Conservation (phyloP, 2,113 vertebrate genomes). For the Gymnogyps californianus region DNA sequence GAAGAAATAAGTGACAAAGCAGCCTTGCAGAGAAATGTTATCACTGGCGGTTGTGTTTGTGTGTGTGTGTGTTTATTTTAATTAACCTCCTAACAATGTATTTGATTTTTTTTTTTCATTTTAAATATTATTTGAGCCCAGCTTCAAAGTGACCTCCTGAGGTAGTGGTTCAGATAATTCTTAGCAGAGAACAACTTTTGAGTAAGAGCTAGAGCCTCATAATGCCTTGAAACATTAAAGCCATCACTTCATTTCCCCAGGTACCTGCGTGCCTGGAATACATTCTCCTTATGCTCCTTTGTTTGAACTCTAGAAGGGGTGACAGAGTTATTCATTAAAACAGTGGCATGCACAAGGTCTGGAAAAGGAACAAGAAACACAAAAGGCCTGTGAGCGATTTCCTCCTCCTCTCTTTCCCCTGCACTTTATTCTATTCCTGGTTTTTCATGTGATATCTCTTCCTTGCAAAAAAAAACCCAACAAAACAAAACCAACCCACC, state of each 20-base stretch:
- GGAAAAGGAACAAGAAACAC: conserved; percentile 12
- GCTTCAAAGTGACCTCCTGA: conserved; percentile 11
- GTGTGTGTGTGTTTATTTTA: background rate
- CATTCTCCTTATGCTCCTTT: background rate
- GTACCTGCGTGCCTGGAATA: background rate
- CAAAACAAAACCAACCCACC: background rate
- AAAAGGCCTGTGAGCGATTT: background rate
- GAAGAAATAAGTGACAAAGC: background rate
- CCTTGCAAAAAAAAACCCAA: background rate
- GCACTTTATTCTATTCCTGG: conserved; percentile 11
- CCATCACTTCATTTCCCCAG: conserved; percentile 9
- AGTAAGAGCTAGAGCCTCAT: background rate
- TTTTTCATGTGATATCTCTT: conserved; percentile 13
- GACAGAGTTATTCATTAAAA: conserved; percentile 52
- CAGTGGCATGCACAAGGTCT: background rate
- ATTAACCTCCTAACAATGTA: background rate
- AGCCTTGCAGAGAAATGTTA: background rate
- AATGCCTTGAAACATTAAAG: background rate
- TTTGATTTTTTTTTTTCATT: background rate
- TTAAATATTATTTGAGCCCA: background rate
- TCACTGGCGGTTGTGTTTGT: background rate
- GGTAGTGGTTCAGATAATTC: background rate
- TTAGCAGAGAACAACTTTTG: conserved; percentile 4
- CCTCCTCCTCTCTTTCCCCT: conserved; percentile 16
- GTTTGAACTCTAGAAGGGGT: background rate